phyloP scores from a whole-genome alignment of 2,113 vertebrate genomes.

The Sporophila hypoxantha region DNA sequence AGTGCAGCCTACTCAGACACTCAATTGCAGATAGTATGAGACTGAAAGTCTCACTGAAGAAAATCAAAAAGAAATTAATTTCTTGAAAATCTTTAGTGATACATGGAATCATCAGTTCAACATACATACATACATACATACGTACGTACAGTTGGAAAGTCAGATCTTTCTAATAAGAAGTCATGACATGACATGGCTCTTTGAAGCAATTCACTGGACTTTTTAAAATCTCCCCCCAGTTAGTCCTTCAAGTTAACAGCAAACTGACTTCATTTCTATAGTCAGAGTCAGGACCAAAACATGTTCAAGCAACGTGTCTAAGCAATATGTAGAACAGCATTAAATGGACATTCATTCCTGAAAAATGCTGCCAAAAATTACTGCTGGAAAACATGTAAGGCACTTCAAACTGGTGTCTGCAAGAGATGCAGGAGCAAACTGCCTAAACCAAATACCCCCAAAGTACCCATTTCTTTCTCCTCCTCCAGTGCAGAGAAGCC shows the following conservation, averaged over 20 bases:
- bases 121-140: not conserved
- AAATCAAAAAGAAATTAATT: not conserved
- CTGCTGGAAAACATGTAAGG: not conserved
- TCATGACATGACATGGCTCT: not conserved
- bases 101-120: not conserved
- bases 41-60: not conserved
- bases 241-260: not conserved
- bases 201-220: not conserved
- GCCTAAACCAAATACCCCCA: not conserved
- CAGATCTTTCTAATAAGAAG: not conserved
- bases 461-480: not conserved
- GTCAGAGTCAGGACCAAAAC: not conserved
- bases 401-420: not conserved
- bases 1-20: not conserved
- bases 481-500: not conserved
- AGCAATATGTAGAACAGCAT: not conserved
- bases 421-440: not conserved
- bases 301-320: not conserved
- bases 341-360: not conserved
- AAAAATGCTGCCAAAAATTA: not conserved
- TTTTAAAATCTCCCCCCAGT: not conserved
- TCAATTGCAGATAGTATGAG: not conserved
- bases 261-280: not conserved
- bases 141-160: not conserved
- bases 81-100: not conserved